Percentiles rank a stretch among this genome's conserved stretches.
These are phyloP conservation scores for Cossypha dichroa DNA, from an alignment of 2,797 vertebrate species.

Conservation along the genomic window DNA sequence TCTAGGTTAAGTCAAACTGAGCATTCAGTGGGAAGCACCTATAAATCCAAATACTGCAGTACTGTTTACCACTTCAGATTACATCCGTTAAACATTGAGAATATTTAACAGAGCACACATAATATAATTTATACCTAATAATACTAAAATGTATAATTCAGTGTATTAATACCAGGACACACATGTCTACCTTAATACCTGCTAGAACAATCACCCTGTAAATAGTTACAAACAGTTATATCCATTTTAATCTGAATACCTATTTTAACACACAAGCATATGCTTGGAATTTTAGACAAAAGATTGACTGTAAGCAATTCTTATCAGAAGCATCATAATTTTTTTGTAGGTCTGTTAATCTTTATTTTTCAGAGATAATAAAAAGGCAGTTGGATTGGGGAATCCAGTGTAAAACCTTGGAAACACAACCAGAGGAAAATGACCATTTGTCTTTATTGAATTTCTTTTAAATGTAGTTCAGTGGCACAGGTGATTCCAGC, in stretches of 20 bases:
- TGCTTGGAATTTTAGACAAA: neutral
- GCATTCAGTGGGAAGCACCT: neutral
- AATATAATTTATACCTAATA: neutral
- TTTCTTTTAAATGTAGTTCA: neutral
- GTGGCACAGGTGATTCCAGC: neutral
- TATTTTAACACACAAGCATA: neutral
- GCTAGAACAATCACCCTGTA: neutral
- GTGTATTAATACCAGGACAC: neutral
- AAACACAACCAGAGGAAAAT: neutral
- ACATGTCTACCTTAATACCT: neutral
- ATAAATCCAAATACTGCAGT: neutral
- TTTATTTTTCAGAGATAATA: neutral
- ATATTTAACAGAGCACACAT: neutral
- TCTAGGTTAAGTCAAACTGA: neutral
- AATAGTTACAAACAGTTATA: neutral
- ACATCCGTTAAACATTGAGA: rapidly evolving
- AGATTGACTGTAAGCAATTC: neutral
- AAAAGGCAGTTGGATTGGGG: neutral
- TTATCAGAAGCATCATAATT: neutral
- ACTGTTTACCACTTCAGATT: neutral
- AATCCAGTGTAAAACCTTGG: neutral
- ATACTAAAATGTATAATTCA: neutral
- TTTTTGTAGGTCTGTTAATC: neutral
- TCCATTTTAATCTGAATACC: neutral
- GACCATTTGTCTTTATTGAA: neutral